phyloP scores from a whole-genome alignment of 2,888 invertebrate genomes.

The Tupiocoris notatus region DNA sequence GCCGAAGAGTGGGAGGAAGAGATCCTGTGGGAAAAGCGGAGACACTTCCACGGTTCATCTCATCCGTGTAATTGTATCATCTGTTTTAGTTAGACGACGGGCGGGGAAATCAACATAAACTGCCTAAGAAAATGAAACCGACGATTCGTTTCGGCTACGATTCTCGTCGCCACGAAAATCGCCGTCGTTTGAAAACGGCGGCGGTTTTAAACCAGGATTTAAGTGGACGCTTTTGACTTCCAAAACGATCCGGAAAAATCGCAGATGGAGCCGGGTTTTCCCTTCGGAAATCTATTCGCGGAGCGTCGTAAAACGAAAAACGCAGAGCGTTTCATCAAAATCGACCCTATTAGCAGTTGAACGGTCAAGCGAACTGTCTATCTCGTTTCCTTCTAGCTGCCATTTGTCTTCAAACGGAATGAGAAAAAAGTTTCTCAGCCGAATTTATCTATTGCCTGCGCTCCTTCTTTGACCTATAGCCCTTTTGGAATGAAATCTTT shows the following conservation, averaged over 20 bases:
- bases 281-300: not conserved
- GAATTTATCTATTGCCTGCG: not conserved
- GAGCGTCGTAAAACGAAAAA: too few species aligned
- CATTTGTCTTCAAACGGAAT: too few species aligned
- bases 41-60: constrained; percentile 42
- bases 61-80: constrained; percentile 42
- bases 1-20: too few species aligned
- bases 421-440: not conserved
- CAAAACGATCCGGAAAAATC: constrained; percentile 15
- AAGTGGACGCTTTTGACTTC: constrained; percentile 13
- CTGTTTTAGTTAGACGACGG: constrained; percentile 24
- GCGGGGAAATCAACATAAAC: constrained; percentile 41
- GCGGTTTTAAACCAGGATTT: not conserved
- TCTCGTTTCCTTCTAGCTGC: not conserved
- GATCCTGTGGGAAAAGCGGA: constrained; percentile 40
- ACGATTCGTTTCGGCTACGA: constrained; percentile 25
- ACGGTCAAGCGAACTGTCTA: not conserved
- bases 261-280: not conserved
- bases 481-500: too few species aligned
- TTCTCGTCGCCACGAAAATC: not conserved
- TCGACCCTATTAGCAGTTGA: not conserved
- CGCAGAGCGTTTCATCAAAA: not conserved
- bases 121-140: constrained; percentile 29
- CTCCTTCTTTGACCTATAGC: too few species aligned
- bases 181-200: constrained; percentile 2